phyloP scores from a whole-genome alignment of 2,797 vertebrate species.

The Pachyuromys duprasi region DNA sequence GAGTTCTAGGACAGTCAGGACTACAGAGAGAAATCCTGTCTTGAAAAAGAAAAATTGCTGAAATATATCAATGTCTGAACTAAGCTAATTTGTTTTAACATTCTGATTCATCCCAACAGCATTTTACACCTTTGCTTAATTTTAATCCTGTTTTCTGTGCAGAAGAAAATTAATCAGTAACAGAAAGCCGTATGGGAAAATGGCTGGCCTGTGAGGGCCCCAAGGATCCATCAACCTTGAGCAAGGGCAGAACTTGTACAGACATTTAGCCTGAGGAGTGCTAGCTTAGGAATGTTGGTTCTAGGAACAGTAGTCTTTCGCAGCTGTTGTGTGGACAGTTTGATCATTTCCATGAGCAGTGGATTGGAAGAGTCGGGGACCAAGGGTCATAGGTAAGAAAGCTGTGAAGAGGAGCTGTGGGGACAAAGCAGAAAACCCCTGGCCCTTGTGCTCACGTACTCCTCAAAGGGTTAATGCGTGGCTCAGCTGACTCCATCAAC shows the following conservation, averaged over 20 bases:
- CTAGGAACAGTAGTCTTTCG: background rate
- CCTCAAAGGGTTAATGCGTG: background rate
- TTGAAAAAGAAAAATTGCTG: background rate
- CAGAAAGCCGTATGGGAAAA: background rate
- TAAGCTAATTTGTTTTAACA: slow-evolving; percentile 7
- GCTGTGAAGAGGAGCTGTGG: background rate
- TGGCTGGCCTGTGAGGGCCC: background rate
- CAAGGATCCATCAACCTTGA: background rate
- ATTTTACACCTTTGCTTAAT: background rate
- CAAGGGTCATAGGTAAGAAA: background rate
- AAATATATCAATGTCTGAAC: background rate
- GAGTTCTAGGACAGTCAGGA: too few relatives aligned
- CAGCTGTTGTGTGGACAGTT: background rate
- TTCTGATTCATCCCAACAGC: background rate
- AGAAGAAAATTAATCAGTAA: background rate
- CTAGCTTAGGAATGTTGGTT: background rate
- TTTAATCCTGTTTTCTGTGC: background rate
- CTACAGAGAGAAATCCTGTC: too few relatives aligned
- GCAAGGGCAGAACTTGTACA: background rate
- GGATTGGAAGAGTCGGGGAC: background rate
- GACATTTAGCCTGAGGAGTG: background rate
- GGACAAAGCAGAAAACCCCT: background rate
- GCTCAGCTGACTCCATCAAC: background rate
- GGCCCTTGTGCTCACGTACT: background rate
- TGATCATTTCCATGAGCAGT: background rate